These are phyloP conservation scores for Patiria pectinifera DNA, from an alignment of 53 echinoderm and acorn worm genomes.

Conservation along the genomic window DNA sequence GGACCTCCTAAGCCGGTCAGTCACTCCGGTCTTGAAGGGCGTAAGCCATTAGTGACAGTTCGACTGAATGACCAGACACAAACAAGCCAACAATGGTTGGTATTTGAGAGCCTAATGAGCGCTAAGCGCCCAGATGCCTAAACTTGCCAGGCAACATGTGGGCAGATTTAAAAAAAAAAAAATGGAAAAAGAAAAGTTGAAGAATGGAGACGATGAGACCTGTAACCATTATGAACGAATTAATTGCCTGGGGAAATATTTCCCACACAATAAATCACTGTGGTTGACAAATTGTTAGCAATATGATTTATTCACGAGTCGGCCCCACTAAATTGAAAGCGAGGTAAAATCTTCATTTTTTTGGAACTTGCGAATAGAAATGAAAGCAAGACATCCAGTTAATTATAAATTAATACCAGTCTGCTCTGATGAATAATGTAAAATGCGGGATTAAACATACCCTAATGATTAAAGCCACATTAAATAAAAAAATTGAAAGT, in stretches of 20 bases:
- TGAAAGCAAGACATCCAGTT: too few species aligned
- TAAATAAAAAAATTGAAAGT: too few species aligned
- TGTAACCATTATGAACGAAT: not conserved
- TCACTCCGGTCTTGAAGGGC: conserved; percentile 38
- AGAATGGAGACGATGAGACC: not conserved
- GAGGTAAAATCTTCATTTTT: too few species aligned
- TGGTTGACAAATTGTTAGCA: not conserved
- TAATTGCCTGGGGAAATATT: conserved; percentile 37
- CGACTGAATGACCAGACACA: conserved; percentile 36
- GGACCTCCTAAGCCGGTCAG: conserved; percentile 36
- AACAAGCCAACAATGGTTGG: conserved; percentile 44
- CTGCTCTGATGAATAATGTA: too few species aligned
- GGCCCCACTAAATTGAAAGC: too few species aligned
- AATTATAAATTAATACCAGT: too few species aligned
- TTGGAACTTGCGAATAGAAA: too few species aligned
- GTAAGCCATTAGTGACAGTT: conserved; percentile 48
- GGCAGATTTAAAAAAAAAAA: not conserved
- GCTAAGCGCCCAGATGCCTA: conserved; percentile 34
- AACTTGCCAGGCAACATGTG: conserved; percentile 9
- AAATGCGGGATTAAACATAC: too few species aligned
- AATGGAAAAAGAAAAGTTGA: not conserved
- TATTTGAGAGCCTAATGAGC: conserved; percentile 39
- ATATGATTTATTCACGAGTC: not conserved
- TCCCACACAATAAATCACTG: conserved; percentile 12
- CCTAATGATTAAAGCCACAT: too few species aligned